Base-by-base conservation (phyloP, 1,140 invertebrate genomes). In the Euwallacea fornicatus region DNA sequence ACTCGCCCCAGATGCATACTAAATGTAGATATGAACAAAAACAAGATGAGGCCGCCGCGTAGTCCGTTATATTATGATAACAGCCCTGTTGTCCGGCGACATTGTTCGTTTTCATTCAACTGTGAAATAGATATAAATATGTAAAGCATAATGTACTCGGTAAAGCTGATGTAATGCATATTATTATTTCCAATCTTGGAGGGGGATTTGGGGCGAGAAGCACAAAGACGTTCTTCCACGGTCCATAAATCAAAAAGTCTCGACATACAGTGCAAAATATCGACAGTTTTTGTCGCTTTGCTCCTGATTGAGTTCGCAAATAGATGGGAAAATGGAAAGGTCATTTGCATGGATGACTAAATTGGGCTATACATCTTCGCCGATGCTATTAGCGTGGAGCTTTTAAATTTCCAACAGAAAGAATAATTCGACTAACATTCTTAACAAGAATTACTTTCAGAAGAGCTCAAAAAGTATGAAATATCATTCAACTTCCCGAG, bases 321-420 rank as follows among this genome's bases (percentile, higher is more conserved):
- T 72, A 72, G 63, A 61, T 56, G 55, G 58, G 63, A 72, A 67
- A 72, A 66, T 72, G 63, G 70, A 72, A 66, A 72, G 63, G 70
- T 66, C 70, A 72, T 72, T 72, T 72, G 70, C 70, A 72, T 72
- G 70, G 70, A 72, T 72, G 70, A 58, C 63, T 72, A 66, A 54
- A 72, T 72, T 66, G 47, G 66, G 63, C 43, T 42, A 72, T 72
- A 61, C 64, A 66, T 72, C 70, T 72, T 61, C 53, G 63, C 16
- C 70, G 58, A 54, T 53, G 41, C 42, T 70, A 70, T 70, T 70
- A 70, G 61, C 60, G 43, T 6, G 46, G 7, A 13, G 46, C 46
- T 50, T 50, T 50, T 50, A 50, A 50, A 50, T 50, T 13, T 13
- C 9, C 46, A 11, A 10, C 46, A 50, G 46, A 50, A 50, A 50